Conservation (phyloP, 2,113 vertebrate species). For the Azemiops feae region DNA sequence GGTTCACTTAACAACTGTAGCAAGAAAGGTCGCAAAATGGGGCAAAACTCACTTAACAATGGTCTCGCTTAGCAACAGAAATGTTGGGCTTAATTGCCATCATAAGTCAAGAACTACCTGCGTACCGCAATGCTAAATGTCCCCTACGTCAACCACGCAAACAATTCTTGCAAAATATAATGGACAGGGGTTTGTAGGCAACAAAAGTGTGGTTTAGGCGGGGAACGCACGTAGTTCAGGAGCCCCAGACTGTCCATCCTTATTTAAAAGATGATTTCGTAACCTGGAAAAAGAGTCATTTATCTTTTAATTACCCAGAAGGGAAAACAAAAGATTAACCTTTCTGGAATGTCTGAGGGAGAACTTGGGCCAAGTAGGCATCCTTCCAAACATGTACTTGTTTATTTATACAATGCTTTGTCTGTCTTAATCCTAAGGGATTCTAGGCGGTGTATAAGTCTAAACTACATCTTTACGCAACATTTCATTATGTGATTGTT, state of each 20-base stretch:
- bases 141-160: neutral
- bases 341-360: neutral
- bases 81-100: neutral
- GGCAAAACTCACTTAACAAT: neutral
- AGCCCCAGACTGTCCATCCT: neutral
- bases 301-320: constrained; percentile 39
- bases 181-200: neutral
- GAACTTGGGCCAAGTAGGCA: neutral
- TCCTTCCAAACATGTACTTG: neutral
- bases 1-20: neutral
- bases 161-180: neutral
- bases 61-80: neutral
- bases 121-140: neutral
- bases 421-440: neutral
- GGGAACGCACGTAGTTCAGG: neutral
- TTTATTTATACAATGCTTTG: neutral
- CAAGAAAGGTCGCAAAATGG: neutral
- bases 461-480: neutral
- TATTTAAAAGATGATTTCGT: neutral
- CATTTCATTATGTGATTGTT: neutral
- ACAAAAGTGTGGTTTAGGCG: neutral
- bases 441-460: neutral
- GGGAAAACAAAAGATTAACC: neutral
- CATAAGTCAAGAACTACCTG: too few species aligned
- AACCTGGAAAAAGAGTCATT: neutral